Conservation (phyloP, 2,888 invertebrate genomes). For the Callyntrura sp. region DNA sequence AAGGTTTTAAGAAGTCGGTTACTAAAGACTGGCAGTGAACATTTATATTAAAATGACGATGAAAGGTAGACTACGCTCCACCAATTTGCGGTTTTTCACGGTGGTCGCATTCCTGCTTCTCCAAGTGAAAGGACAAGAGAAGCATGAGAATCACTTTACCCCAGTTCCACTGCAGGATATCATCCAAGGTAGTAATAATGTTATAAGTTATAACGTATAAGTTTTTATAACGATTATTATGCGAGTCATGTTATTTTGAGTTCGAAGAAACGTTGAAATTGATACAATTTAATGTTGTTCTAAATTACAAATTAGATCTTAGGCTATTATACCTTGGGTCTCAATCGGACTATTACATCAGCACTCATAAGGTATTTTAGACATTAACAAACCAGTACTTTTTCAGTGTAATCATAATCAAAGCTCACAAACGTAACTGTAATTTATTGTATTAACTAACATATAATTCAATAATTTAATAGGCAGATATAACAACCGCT, state of each 20-base stretch:
- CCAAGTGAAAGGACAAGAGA: background rate
- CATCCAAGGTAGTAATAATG: slow-evolving; percentile 38
- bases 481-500: slow-evolving; percentile 55
- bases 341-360: slow-evolving; percentile 63
- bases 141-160: slow-evolving; percentile 39
- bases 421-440: no score
- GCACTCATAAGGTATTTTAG: slow-evolving; percentile 8
- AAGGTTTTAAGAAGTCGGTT: background rate
- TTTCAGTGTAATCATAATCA: no score
- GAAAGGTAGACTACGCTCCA: background rate
- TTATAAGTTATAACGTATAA: background rate
- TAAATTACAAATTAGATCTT: slow-evolving; percentile 34
- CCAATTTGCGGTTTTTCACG: background rate
- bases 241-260: no score
- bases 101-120: background rate
- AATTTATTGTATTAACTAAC: background rate
- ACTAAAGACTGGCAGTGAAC: no score
- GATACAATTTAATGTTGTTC: background rate
- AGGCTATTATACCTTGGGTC: slow-evolving; percentile 14
- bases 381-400: background rate
- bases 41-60: background rate
- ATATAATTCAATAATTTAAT: background rate
- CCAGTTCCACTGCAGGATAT: slow-evolving; percentile 50
- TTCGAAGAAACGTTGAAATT: no score
- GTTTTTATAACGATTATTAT: no score